These are phyloP conservation scores for Ametastegia equiseti DNA, from an alignment of 2,888 invertebrate genomes.

Conservation along the genomic window DNA sequence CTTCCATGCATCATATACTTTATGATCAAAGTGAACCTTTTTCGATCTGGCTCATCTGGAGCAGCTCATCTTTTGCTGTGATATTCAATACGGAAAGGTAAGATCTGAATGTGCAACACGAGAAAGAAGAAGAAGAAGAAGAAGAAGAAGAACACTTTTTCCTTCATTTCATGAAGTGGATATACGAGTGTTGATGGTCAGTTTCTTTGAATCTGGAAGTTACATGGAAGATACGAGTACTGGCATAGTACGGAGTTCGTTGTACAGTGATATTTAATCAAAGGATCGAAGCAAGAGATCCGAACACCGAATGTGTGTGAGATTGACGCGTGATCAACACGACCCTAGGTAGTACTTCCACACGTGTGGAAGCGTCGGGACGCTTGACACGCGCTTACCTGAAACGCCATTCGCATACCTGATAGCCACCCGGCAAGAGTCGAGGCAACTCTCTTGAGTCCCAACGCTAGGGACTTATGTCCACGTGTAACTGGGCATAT, in stretches of 20 bases:
- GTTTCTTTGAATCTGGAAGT: too few species aligned
- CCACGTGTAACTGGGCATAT: background rate
- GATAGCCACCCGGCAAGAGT: constrained; percentile 43
- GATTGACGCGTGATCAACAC: constrained; percentile 42
- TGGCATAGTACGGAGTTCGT: background rate
- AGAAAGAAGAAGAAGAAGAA: too few species aligned
- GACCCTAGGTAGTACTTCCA: constrained; percentile 55
- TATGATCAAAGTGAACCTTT: too few species aligned
- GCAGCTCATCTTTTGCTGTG: too few species aligned
- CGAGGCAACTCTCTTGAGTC: background rate
- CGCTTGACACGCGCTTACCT: constrained; percentile 67
- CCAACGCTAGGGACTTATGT: background rate
- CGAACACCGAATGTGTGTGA: constrained; percentile 18
- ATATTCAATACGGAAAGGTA: too few species aligned
- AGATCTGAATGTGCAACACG: too few species aligned
- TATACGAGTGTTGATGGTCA: too few species aligned
- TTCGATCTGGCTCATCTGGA: too few species aligned
- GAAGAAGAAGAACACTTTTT: too few species aligned
- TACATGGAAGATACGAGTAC: too few species aligned
- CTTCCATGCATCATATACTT: too few species aligned
- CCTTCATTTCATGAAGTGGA: background rate
- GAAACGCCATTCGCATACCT: constrained; percentile 67
- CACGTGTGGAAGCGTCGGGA: constrained; percentile 58
- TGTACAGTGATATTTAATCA: background rate
- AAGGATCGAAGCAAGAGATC: constrained; percentile 13